Conservation (phyloP, 2,113 vertebrate genomes). For the Lonchura striata region DNA sequence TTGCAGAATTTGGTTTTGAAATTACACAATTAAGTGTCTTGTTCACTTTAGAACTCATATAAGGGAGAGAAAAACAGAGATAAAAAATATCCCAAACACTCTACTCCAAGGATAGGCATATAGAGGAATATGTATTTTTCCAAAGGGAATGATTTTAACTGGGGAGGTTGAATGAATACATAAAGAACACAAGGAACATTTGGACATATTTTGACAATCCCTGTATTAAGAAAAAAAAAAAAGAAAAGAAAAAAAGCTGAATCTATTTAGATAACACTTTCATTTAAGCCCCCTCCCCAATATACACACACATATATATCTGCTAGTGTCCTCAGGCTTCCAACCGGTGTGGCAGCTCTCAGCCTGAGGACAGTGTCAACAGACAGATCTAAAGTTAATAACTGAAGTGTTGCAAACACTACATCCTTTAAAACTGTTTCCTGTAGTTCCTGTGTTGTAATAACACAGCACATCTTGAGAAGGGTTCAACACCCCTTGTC, state of each 20-base stretch:
- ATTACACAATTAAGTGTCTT: not conserved
- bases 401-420: not conserved
- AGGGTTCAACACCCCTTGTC: not conserved
- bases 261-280: not conserved
- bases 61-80: not conserved
- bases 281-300: not conserved
- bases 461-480: not conserved
- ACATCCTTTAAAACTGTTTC: not conserved
- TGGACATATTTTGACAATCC: constrained; percentile 2
- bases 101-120: not conserved
- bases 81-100: not conserved
- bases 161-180: not conserved
- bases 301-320: not conserved
- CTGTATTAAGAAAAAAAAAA: not conserved
- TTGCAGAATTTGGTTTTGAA: not conserved
- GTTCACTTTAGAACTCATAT: not conserved
- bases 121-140: not conserved
- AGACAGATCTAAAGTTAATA: not conserved
- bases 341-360: not conserved
- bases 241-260: not conserved
- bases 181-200: not conserved
- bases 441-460: not conserved
- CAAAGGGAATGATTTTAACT: not conserved
- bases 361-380: not conserved
- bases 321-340: not conserved